Evolutionary conservation across 2,113 vertebrate species (phyloP), one percentile per base, ranked within the genome.

Genomic region (Myocastor coypus): DNA sequence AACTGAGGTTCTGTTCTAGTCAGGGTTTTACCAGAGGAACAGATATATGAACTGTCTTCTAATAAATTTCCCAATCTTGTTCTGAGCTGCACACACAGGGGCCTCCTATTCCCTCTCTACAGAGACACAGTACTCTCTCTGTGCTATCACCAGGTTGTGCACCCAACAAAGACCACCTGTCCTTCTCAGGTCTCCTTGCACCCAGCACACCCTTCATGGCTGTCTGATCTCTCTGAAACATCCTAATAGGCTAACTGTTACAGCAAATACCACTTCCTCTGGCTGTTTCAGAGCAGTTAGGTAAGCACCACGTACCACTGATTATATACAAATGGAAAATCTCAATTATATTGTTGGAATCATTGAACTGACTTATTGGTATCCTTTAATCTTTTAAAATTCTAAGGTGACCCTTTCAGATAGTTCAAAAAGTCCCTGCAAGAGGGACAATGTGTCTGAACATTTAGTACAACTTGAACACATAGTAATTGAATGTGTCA

Each of bases 361-460:
- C 52, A 8, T 40, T 96, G 28, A 92, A 37, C 2, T 94, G 14
- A 90, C 88, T 91, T 84, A 89, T 78, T 75, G 88, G 26, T 83
- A 86, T 83, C n/a, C 83, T 80, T 95, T 96, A 84, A 93, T 91
- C 5, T 57, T 57, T 82, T 37, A 19, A 9, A 17, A 82, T 46
- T 73, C 16, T 46, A 46, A 61, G 7, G 20, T n/a, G 87, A 73
- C 19, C 19, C 89, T 83, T 83, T 71, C 46, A 92, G 61, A 78
- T 16, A 66, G 16, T 40, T 16, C 87, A 69, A 83, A 87, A 89
- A 92, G 69, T 93, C n/a, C 34, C 71, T 83, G 40, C 32, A 77
- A 87, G 90, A 81, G 89, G 89, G 50, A 34, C 26, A 37, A 24
- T 88, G 1, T 81, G 22, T 87, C 42, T 92, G 88, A 28, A 34